Percentiles rank a stretch among this genome's conserved stretches.
Evolutionary conservation across 2,797 vertebrate species (phyloP).

Genomic region (Crenuchus spilurus): DNA sequence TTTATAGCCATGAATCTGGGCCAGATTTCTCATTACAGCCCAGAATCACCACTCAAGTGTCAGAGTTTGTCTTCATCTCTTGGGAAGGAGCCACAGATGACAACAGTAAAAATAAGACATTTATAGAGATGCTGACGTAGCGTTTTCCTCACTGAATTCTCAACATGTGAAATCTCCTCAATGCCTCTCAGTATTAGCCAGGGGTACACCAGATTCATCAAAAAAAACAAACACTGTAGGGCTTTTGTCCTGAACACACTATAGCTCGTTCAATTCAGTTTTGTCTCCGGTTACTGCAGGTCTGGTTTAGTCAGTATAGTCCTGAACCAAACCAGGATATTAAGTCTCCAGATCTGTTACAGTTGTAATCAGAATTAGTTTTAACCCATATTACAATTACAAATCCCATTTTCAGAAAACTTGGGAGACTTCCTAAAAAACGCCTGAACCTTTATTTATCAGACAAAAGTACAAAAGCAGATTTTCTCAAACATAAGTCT

Average conservation of each 20-base stretch:
- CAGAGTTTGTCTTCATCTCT: slow-evolving; percentile 30
- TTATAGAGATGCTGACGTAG: slow-evolving; percentile 21
- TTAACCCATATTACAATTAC: no score
- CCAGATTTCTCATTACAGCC: slow-evolving; percentile 26
- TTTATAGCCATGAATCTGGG: slow-evolving; percentile 18
- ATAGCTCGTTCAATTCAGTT: no score
- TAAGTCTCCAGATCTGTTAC: not conserved
- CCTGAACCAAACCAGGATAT: not conserved
- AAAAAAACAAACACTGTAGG: no score
- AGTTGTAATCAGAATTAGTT: no score
- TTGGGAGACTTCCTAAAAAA: no score
- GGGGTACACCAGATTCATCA: slow-evolving; percentile 15
- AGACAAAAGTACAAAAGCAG: no score
- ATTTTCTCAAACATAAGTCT: no score
- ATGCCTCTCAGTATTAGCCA: slow-evolving; percentile 6
- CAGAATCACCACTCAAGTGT: slow-evolving; percentile 32
- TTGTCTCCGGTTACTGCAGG: not conserved
- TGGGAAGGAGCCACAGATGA: slow-evolving; percentile 12
- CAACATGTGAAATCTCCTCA: no score
- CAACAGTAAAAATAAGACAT: not conserved
- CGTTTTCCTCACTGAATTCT: slow-evolving; percentile 1
- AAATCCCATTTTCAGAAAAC: no score
- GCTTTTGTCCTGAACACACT: not conserved
- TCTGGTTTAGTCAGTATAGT: not conserved
- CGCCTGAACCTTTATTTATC: no score